phyloP scores from a whole-genome alignment of 30 jellyfish, hydroid and myxozoan genomes.

The Catostylus mosaicus region DNA sequence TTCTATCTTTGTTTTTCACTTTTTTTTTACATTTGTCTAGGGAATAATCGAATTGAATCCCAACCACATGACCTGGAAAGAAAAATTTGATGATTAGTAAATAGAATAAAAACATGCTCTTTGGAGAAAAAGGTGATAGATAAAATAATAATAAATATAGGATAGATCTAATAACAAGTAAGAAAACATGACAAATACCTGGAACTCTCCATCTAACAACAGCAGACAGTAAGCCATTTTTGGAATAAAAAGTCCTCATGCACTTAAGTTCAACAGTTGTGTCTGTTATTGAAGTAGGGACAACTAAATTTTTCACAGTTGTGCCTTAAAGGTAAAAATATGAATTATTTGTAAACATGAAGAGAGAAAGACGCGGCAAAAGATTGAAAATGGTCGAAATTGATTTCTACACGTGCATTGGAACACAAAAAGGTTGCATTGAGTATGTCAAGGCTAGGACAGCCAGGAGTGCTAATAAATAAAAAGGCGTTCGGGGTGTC shows the following conservation, averaged over 20 bases:
- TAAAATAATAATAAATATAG: background rate
- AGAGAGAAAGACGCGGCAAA: background rate
- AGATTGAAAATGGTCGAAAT: background rate
- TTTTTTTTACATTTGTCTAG: constrained; percentile 14
- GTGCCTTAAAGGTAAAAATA: background rate
- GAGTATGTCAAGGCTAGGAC: background rate
- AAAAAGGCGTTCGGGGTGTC: no score
- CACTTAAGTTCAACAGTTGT: background rate
- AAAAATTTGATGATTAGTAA: background rate
- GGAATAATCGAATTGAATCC: constrained; percentile 31
- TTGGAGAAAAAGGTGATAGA: background rate
- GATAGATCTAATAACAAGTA: no score
- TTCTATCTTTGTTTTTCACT: background rate
- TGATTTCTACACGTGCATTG: background rate
- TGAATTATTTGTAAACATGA: background rate
- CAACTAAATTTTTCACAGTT: background rate
- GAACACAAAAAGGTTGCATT: background rate
- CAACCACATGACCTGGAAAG: constrained; percentile 30
- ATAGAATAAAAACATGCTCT: background rate
- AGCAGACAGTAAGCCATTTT: constrained; percentile 25
- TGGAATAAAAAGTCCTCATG: background rate
- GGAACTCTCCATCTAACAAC: constrained; percentile 55
- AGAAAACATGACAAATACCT: constrained; percentile 6
- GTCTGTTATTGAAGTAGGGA: background rate
- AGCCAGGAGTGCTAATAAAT: no score